These are phyloP conservation scores for Apogon talboti DNA, from an alignment of 2,797 vertebrate genomes.

Conservation along the genomic window DNA sequence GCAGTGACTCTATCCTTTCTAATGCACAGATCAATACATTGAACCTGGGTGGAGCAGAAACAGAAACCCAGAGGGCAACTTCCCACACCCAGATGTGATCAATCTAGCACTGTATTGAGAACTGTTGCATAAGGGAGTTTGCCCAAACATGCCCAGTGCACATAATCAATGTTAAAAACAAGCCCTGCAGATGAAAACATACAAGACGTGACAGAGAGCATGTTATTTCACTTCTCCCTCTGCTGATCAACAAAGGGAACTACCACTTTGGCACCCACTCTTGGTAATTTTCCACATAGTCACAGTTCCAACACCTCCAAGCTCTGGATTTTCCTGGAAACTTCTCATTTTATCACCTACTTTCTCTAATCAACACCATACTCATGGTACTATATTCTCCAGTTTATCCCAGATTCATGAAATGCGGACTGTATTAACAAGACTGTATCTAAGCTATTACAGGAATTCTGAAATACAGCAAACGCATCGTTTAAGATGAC, in stretches of 20 bases:
- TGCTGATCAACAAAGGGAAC: conserved; percentile 43
- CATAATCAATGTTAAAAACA: conserved; percentile 39
- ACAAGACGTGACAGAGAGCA: conserved; percentile 40
- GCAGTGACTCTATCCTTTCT: conserved; percentile 8
- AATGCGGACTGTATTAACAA: too few species aligned
- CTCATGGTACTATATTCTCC: too few species aligned
- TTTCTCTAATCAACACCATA: neutral
- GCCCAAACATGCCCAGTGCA: conserved; percentile 42
- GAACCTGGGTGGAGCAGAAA: conserved; percentile 28
- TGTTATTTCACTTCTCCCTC: conserved; percentile 49
- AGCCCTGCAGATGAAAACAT: conserved; percentile 17
- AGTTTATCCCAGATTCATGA: too few species aligned
- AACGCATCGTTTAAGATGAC: neutral
- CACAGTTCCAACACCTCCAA: neutral
- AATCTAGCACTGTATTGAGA: conserved; percentile 17
- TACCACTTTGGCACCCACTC: neutral
- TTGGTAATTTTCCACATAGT: conserved; percentile 78
- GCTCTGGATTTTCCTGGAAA: conserved; percentile 43
- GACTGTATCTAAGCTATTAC: neutral
- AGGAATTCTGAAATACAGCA: neutral
- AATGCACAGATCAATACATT: conserved; percentile 45
- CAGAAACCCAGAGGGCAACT: conserved; percentile 32
- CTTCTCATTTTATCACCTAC: conserved; percentile 30
- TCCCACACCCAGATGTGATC: conserved; percentile 33
- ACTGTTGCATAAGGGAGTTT: conserved; percentile 41